phyloP scores from a whole-genome alignment of 2,113 vertebrate species.

The Macquaria australasica region DNA sequence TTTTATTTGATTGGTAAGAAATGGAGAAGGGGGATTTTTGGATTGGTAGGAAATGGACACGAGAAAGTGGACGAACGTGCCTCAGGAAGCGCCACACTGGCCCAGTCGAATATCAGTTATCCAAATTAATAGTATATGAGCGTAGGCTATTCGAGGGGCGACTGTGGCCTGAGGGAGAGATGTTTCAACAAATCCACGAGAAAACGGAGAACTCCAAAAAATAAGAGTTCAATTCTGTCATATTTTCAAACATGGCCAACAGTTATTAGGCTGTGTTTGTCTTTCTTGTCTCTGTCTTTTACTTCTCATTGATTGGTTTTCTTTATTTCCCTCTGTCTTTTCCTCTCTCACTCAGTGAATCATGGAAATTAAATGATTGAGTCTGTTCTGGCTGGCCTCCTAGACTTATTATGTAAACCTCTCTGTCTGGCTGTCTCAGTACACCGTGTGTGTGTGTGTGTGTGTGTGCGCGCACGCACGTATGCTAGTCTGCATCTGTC shows the following conservation, averaged over 20 bases:
- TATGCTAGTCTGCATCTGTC: slow-evolving; percentile 10
- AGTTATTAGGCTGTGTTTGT: background rate
- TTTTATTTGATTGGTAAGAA: no score
- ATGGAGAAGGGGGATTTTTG: no score
- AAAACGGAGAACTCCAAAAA: background rate
- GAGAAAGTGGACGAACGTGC: no score
- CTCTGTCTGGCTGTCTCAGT: slow-evolving; percentile 67
- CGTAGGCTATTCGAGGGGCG: background rate
- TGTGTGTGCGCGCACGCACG: background rate
- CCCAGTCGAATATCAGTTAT: slow-evolving; percentile 1
- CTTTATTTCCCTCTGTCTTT: background rate
- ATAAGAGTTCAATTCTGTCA: background rate
- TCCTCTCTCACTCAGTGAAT: slow-evolving; percentile 62
- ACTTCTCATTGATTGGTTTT: background rate
- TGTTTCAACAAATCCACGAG: background rate
- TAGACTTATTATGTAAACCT: slow-evolving; percentile 77
- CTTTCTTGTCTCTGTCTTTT: background rate
- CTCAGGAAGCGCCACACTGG: background rate
- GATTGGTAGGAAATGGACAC: no score
- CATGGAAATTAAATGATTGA: slow-evolving; percentile 74
- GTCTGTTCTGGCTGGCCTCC: slow-evolving; percentile 68
- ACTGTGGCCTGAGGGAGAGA: background rate
- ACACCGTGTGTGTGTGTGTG: slow-evolving; percentile 1
- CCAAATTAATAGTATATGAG: background rate
- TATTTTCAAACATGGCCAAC: background rate